Percentiles rank a stretch among this genome's conserved stretches.
Conservation (phyloP, 2,113 vertebrate species). For the Galbula dea region DNA sequence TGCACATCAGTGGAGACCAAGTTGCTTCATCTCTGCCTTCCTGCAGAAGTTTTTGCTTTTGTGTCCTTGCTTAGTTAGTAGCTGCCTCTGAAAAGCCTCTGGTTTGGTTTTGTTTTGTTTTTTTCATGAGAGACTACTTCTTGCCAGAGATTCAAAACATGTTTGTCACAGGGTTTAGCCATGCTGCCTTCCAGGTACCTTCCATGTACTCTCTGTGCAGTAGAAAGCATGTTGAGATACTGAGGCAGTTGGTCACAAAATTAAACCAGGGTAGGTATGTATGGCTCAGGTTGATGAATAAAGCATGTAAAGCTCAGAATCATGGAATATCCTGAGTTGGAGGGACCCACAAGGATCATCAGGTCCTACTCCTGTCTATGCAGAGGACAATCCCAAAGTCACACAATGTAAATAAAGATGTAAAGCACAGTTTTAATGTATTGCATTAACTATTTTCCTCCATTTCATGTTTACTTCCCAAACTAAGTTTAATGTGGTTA, state of each 20-base stretch:
- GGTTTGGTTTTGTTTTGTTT: too few relatives aligned
- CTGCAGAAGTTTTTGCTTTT: neutral
- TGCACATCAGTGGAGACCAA: neutral
- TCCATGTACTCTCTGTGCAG: neutral
- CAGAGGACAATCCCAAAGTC: too few relatives aligned
- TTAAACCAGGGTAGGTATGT: neutral
- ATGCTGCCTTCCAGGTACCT: neutral
- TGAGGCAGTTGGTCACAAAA: neutral
- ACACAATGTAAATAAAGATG: too few relatives aligned
- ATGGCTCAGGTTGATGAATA: neutral
- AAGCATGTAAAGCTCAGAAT: rapidly evolving
- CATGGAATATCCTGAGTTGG: too few relatives aligned
- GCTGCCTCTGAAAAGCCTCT: neutral
- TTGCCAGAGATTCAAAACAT: neutral
- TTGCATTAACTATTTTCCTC: neutral
- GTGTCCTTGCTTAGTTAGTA: neutral
- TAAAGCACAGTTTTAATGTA: neutral
- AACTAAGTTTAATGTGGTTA: neutral
- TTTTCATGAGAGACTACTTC: neutral
- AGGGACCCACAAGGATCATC: too few relatives aligned
- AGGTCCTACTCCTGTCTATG: too few relatives aligned
- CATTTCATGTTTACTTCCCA: neutral
- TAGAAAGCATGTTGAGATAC: neutral
- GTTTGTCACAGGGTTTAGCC: neutral
- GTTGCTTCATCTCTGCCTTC: neutral